phyloP scores from a whole-genome alignment of 2,113 vertebrate species.

The Erpornis zantholeuca region DNA sequence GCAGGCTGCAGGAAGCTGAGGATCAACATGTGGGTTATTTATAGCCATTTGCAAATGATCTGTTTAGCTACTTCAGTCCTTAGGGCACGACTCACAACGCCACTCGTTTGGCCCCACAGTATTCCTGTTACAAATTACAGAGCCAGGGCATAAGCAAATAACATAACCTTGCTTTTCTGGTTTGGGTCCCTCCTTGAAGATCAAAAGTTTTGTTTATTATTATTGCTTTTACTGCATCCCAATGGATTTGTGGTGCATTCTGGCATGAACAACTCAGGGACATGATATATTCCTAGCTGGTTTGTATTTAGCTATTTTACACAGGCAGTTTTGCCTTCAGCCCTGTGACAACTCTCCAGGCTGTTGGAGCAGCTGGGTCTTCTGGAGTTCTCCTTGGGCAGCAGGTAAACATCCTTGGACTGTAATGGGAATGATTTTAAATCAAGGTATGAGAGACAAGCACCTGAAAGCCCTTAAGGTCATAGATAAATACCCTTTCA shows the following conservation, averaged over 20 bases:
- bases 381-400: not conserved
- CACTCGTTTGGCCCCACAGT: not conserved
- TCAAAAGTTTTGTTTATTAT: not conserved
- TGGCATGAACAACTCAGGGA: not conserved
- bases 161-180: not conserved
- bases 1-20: conserved; percentile 16
- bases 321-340: not conserved
- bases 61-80: conserved; percentile 32
- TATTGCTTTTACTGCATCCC: not conserved
- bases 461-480: not conserved
- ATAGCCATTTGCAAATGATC: conserved; percentile 40
- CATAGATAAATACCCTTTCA: not conserved
- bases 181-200: not conserved
- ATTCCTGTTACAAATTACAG: not conserved
- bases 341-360: not conserved
- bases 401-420: not conserved
- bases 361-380: not conserved
- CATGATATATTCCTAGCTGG: not conserved
- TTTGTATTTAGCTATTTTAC: not conserved
- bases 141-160: not conserved
- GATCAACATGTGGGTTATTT: conserved; percentile 42
- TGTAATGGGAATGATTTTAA: not conserved
- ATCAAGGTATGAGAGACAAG: not conserved
- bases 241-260: not conserved
- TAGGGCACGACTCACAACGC: not conserved